phyloP scores from a whole-genome alignment of 2,113 vertebrate species.

The Sander vitreus region DNA sequence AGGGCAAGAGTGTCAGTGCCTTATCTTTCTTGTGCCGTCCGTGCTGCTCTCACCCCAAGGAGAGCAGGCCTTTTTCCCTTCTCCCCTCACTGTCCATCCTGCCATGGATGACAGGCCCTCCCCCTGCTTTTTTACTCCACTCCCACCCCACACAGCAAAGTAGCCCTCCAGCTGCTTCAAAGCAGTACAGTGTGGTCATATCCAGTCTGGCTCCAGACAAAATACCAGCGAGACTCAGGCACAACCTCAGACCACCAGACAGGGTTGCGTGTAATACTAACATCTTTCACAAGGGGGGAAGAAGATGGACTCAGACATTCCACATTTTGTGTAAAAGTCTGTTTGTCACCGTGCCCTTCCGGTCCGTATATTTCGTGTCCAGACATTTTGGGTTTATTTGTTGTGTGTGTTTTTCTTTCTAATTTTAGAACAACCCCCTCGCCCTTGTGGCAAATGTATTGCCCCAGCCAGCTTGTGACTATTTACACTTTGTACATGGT shows the following conservation, averaged over 20 bases:
- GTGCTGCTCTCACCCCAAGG: constrained; percentile 35
- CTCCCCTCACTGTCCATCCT: constrained; percentile 3
- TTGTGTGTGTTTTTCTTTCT: constrained; percentile 22
- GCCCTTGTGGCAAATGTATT: constrained; percentile 26
- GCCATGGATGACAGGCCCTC: constrained; percentile 36
- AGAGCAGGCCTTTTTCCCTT: neutral
- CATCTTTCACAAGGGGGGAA: constrained; percentile 48
- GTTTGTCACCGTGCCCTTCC: constrained; percentile 21
- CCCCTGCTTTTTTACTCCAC: constrained; percentile 29
- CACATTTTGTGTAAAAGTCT: constrained; percentile 38
- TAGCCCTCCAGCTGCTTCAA: constrained; percentile 58
- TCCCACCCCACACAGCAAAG: constrained; percentile 57
- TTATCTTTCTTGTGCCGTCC: constrained; percentile 43
- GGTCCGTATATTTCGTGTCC: constrained; percentile 1
- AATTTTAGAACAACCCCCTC: constrained; percentile 43
- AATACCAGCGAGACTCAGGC: constrained; percentile 53
- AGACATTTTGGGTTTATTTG: constrained; percentile 35
- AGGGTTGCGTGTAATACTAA: constrained; percentile 46
- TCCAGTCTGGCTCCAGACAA: constrained; percentile 72
- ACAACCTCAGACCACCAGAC: constrained; percentile 65
- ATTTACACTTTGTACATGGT: neutral
- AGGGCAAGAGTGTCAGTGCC: constrained; percentile 2
- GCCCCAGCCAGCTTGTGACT: constrained; percentile 27
- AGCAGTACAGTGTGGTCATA: constrained; percentile 64
- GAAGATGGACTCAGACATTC: constrained; percentile 44